Conservation (phyloP, 2,888 invertebrate species). For the Imbricaverruca yamaguchii region DNA sequence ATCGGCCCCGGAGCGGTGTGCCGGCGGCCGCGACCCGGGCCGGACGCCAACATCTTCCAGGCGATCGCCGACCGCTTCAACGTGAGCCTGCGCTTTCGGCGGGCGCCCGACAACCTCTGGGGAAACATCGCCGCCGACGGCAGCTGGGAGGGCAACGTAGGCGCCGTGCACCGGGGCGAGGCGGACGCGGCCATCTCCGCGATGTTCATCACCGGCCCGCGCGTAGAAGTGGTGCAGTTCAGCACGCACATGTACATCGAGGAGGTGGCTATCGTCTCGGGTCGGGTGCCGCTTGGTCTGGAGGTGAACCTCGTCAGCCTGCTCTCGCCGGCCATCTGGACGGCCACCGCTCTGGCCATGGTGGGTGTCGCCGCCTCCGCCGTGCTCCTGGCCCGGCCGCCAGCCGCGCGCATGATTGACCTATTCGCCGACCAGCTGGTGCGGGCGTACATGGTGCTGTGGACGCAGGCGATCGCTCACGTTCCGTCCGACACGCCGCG, state of each 20-base stretch:
- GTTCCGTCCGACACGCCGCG: not conserved
- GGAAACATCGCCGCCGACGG: constrained; percentile 16
- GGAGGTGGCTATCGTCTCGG: constrained; percentile 9
- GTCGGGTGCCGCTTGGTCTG: not conserved
- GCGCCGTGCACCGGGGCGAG: constrained; percentile 2
- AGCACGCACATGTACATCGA: not conserved
- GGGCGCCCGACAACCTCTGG: constrained; percentile 15
- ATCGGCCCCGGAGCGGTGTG: not conserved
- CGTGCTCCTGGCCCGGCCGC: not conserved
- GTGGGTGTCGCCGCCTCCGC: not conserved
- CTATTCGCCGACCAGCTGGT: not conserved
- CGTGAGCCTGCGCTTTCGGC: constrained; percentile 14
- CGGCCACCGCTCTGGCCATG: not conserved
- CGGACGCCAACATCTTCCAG: not conserved
- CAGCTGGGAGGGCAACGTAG: constrained; percentile 19
- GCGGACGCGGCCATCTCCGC: constrained; percentile 22
- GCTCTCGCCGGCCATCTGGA: not conserved
- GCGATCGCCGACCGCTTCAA: constrained; percentile 1
- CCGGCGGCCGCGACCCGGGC: not conserved
- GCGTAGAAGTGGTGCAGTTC: not conserved
- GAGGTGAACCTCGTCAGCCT: not conserved
- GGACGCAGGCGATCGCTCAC: not conserved
- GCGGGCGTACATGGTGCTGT: not conserved
- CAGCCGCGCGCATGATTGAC: not conserved
- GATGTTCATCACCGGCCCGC: constrained; percentile 4